A percentile compares a stretch with the other conserved stretches of the same genome.
Evolutionary conservation across 30 jellyfish, hydroid and myxozoan genomes (phyloP).

Genomic region (Mastigias papua): DNA sequence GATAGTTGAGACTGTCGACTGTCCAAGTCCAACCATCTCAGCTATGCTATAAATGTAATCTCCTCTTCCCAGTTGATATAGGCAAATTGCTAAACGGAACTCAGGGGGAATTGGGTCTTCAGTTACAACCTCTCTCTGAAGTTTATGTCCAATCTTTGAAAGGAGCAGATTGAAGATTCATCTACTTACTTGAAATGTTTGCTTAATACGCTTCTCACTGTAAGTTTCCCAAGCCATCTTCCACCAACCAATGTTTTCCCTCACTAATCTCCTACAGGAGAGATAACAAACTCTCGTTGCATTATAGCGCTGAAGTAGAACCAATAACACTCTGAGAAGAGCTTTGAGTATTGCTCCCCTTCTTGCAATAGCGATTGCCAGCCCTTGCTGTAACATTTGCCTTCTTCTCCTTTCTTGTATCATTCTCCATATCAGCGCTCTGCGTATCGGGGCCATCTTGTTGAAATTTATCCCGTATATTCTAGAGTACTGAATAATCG

Average conservation of each 20-base stretch:
- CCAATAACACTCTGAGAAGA: neutral
- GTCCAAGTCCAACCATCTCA: slow-evolving; percentile 77
- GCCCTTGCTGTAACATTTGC: neutral
- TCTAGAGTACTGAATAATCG: too few relatives aligned
- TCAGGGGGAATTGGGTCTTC: slow-evolving; percentile 64
- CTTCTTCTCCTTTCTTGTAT: neutral
- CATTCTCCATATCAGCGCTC: neutral
- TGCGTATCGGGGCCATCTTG: neutral
- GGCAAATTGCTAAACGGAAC: slow-evolving; percentile 53
- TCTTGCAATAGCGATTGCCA: neutral
- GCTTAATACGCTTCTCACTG: too few relatives aligned
- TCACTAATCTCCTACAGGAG: slow-evolving; percentile 18
- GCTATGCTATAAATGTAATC: slow-evolving; percentile 55
- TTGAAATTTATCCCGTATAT: neutral
- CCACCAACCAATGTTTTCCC: slow-evolving; percentile 32
- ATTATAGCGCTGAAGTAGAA: neutral
- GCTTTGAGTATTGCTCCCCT: neutral
- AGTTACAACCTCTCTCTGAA: slow-evolving; percentile 39
- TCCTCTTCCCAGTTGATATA: slow-evolving; percentile 64
- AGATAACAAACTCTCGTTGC: neutral
- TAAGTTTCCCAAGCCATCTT: too few relatives aligned
- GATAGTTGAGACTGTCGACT: slow-evolving; percentile 63
- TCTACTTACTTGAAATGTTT: slow-evolving; percentile 37
- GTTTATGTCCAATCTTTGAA: slow-evolving; percentile 46
- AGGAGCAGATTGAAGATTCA: slow-evolving; percentile 45